Evolutionary conservation across 2,888 invertebrate genomes (phyloP), one percentile per base, ranked within the genome.

Genomic region (Stenoptilia bipunctidactyla): DNA sequence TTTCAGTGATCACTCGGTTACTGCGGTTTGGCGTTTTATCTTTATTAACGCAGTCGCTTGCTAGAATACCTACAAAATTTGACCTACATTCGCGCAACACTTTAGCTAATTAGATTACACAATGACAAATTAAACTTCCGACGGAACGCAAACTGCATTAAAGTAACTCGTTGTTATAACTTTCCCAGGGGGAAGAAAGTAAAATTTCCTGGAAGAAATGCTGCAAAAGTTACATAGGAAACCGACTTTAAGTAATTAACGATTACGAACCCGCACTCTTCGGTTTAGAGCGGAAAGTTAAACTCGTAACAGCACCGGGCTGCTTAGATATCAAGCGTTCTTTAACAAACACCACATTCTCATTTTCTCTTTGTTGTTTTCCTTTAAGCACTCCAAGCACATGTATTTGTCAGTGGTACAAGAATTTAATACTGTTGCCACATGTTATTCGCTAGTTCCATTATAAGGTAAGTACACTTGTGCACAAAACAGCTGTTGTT

Each of bases 1-100:
- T 76, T 76, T 75, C 68, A 61, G 69, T 69, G 64, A 69, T 60
- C 59, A 55, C 59, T 64, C 63, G 48, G 59, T 62, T 70, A 63
- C 61, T 69, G 70, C 63, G 72, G 76, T 67, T 58, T 53, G 53
- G 50, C 54, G 61, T 67, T 69, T 68, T 66, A 69, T 67, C 30
- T 30, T 30, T 30, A 30, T 30, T 30, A 30, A 30, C 30, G 9
- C 20, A 20, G 20, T 20, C 20, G 20, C 20, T 20, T n/a, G n/a
- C n/a, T n/a, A 25, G 25, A 9, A 25, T 6, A 25, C 30, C n/a
- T 30, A 30, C 30, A 9, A 30, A 30, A 30, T 8, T 30, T 10
- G 30, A 30, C 30, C 30, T 12, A 30, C 30, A 8, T 30, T 30
- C 25, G 4, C 30, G 2, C 12, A n/a, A 30, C 30, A n/a, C 30